Conservation (phyloP, 2,113 vertebrate species). For the Gila orcuttii region DNA sequence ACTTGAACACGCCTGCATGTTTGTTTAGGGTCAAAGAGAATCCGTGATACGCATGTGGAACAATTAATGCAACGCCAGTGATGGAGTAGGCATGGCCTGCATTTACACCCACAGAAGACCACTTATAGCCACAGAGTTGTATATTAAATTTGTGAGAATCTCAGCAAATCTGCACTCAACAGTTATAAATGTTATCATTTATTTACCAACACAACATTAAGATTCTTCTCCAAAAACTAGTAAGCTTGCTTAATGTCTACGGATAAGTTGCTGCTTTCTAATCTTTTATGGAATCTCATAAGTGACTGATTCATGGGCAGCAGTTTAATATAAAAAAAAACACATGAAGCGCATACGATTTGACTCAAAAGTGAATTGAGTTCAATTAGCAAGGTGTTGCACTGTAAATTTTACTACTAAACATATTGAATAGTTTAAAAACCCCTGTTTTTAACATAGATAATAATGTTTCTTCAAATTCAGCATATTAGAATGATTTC, state of each 20-base stretch:
- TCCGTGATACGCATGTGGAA: slow-evolving; percentile 19
- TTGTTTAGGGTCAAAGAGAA: slow-evolving; percentile 43
- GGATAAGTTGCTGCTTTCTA: neutral
- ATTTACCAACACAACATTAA: neutral
- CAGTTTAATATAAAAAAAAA: neutral
- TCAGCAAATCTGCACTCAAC: neutral
- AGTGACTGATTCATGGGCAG: neutral
- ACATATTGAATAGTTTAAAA: no score
- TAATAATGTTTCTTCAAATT: neutral
- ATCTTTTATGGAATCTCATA: neutral
- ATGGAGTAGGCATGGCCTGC: slow-evolving; percentile 9
- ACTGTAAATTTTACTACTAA: no score
- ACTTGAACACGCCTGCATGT: slow-evolving; percentile 48
- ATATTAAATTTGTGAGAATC: neutral
- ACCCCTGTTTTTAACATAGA: neutral
- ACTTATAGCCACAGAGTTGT: slow-evolving; percentile 7
- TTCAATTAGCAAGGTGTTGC: neutral
- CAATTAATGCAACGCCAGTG: slow-evolving; percentile 33
- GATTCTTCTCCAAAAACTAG: no score
- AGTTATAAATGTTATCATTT: slow-evolving; percentile 11
- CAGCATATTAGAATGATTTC: neutral
- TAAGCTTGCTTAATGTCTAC: no score
- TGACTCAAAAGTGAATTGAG: neutral
- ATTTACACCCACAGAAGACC: slow-evolving; percentile 6
- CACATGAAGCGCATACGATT: neutral